Base-by-base conservation (phyloP, 2,888 invertebrate genomes). In the Yponomeuta malinellus region DNA sequence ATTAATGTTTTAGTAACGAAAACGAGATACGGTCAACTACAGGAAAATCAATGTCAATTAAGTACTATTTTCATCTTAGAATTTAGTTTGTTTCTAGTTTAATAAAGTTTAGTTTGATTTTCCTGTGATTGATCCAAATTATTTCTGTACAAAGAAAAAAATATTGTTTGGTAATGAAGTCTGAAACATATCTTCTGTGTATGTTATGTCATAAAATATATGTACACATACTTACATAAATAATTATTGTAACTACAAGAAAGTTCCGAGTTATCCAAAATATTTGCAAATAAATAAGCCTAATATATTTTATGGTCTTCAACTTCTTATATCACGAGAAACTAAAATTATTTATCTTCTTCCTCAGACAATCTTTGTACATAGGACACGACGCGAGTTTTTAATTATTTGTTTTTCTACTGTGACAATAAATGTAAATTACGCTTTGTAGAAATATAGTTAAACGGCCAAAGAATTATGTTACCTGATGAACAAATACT, bases 391-490 rank as follows among this genome's bases (percentile, higher is more conserved):
- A 59, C 52, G 12, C 1, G 52, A 15, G 23, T 23, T 15, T 15
- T 12, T 15, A 15, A 59, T 2, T 15, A 59, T 59, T 59, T 83
- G 77, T 75, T 83, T 85, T 86, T 82, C 87, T 87, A 90, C 88
- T 90, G 87, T 90, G 91, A 92, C 91, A 92, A 92, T 92, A 92
- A 68, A 86, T 89, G 81, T 90, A 90, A 83, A 86, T 88, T 88
- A 90, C 89, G 90, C 91, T 92, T 90, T 88, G 87, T 90, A 91
- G 88, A 79, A 43, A 43, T 79, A 79, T 82, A 85, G 87, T 84
- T 81, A 81, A 81, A 86, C 81, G 83, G 90, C 91, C 89, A 90
- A 89, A 87, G 73, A 77, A 79, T 71, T 74, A 78, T 79, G 75
- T 71, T 74, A 77, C 78, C 68, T 68, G n/a, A 29, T 23, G 12